Evolutionary conservation across 2,888 invertebrate genomes (phyloP).

Genomic region (Bellardia pandia): DNA sequence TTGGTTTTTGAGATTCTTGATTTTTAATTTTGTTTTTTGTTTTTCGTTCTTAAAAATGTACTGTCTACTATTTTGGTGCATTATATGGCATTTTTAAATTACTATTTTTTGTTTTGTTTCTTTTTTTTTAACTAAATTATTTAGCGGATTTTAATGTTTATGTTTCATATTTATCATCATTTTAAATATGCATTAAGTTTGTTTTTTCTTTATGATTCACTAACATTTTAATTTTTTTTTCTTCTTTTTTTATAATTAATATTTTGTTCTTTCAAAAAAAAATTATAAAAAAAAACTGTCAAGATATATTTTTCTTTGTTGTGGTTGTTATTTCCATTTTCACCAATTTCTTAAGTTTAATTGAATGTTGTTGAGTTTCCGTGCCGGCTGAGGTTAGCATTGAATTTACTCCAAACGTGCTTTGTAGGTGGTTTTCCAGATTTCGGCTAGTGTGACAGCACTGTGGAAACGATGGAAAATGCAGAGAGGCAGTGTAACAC

Average conservation of each 20-base stretch:
- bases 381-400: neutral
- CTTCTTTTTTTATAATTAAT: conserved; percentile 33
- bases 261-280: conserved; percentile 45
- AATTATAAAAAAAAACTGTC: conserved; percentile 43
- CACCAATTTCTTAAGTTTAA: conserved; percentile 67
- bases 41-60: conserved; percentile 66
- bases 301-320: conserved; percentile 29
- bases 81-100: conserved; percentile 71
- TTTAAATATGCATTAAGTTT: conserved; percentile 56
- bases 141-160: conserved; percentile 53
- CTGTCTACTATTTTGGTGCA: conserved; percentile 73
- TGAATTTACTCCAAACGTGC: conserved; percentile 92
- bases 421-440: conserved; percentile 98
- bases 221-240: conserved; percentile 64
- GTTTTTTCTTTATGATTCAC: conserved; percentile 62
- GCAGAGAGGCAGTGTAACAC: conserved; percentile 96
- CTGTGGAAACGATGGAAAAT: conserved; percentile 98
- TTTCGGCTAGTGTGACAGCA: conserved; percentile 96
- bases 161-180: conserved; percentile 30
- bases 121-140: conserved; percentile 57
- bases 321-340: conserved; percentile 37
- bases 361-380: conserved; percentile 62
- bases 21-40: conserved; percentile 38
- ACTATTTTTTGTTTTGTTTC: conserved; percentile 41
- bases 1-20: conserved; percentile 64